Evolutionary conservation across 1,140 invertebrate species (phyloP).

Genomic region (Andricus grossulariae): DNA sequence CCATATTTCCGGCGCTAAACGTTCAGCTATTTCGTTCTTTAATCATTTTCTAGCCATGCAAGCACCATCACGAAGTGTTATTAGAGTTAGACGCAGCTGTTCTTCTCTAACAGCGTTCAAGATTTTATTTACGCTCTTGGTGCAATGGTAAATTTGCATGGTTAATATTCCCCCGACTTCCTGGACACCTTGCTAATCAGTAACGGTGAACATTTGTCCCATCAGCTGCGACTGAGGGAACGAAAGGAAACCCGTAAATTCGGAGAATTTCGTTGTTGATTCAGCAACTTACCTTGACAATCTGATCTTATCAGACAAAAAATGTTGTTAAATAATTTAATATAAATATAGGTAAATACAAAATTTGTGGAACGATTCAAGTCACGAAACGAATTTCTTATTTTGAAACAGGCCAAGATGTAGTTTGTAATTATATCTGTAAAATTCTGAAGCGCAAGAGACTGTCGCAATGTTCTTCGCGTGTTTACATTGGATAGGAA

Average conservation of each 20-base stretch:
- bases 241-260: neutral
- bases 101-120: constrained; percentile 41
- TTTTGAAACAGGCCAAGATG: neutral
- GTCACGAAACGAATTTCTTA: neutral
- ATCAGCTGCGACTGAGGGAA: neutral
- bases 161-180: constrained; percentile 48
- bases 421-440: neutral
- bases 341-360: too few species aligned
- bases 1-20: constrained; percentile 1
- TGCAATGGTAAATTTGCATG: constrained; percentile 47
- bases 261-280: neutral
- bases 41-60: neutral
- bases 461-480: constrained; percentile 10
- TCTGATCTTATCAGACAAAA: too few species aligned
- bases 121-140: constrained; percentile 41
- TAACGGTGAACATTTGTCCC: constrained; percentile 44
- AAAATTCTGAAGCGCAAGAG: neutral
- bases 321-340: too few species aligned
- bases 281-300: too few species aligned
- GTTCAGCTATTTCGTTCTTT: neutral
- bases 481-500: constrained; percentile 22
- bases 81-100: constrained; percentile 37
- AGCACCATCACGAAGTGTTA: constrained; percentile 33
- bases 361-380: too few species aligned
- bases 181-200: constrained; percentile 45